Base-by-base conservation (phyloP, 2,113 vertebrate genomes). In the Cryptotis parvus region DNA sequence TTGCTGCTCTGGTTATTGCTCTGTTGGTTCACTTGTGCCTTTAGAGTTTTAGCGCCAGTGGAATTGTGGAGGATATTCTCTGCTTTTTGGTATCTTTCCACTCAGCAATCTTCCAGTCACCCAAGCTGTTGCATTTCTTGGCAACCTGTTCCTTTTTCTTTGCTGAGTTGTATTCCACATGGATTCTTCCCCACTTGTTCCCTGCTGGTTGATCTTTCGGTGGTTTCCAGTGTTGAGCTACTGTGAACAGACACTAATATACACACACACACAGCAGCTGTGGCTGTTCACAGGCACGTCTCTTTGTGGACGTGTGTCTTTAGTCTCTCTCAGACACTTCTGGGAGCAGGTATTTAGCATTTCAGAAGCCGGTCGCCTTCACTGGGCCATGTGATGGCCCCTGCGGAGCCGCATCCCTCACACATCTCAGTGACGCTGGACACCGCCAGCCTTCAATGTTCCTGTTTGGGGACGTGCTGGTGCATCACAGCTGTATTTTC, bases 121-220 rank as follows among this genome's bases (percentile, higher is more conserved):
- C 6, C 12, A 0, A 43, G 35, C 27, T n/a, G 0, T 4, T 45
- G 26, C 2, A 1, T 20, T 33, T 58, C 29, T 43, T 4, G 3
- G 52, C 6, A 39, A 26, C 20, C 26, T 1, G 0, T 20, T 61
- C 14, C 31, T 58, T 87, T 9, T 82, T 93, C 43, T 4, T 26
- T 20, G 29, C 52, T 81, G 26, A 78, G 18, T 87, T 72, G 9
- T 85, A 80, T 10, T 80, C 78, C 69, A 3, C 18, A 9, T 20
- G 24, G 26, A 61, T 61, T 61, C 20, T 49, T 49, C 55, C 22
- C 20, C 1, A 3, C 3, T 78, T 77, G 8, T 75, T 49, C 63
- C 45, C 37, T 83, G 16, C 27, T 61, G n/a, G 20, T 78, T 49
- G 15, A 39, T 12, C 15, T 84, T 70, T 27, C n/a, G n/a, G n/a